Evolutionary conservation across 2,888 invertebrate genomes (phyloP).

Genomic region (Campoplex nolae): DNA sequence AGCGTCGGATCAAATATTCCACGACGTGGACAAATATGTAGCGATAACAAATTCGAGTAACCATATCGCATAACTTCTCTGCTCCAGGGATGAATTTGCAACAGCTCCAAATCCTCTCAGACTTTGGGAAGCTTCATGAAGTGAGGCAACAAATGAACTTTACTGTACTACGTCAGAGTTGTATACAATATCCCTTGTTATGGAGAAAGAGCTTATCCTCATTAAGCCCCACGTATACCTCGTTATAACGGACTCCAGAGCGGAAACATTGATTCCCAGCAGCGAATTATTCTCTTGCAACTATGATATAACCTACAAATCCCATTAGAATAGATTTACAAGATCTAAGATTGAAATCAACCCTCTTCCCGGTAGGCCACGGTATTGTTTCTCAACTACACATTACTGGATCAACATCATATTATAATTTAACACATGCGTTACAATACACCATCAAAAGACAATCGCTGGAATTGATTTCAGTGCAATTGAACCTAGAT

Average conservation of each 20-base stretch:
- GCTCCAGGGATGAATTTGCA: not conserved
- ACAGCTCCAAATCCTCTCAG: not conserved
- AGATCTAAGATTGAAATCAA: not conserved
- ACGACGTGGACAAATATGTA: not conserved
- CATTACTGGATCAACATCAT: not conserved
- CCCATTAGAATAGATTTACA: not conserved
- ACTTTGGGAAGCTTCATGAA: not conserved
- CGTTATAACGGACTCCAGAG: not conserved
- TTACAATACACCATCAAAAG: not conserved
- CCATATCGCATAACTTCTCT: not conserved
- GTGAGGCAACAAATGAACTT: not conserved
- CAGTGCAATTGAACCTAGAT: not conserved
- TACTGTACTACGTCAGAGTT: not conserved
- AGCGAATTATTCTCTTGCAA: conserved; percentile 4
- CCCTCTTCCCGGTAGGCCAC: not conserved
- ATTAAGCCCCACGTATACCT: conserved; percentile 2
- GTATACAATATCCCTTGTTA: not conserved
- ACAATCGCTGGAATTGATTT: not conserved
- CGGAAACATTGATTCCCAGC: not conserved
- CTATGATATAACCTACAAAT: not conserved
- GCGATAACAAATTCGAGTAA: conserved; percentile 2
- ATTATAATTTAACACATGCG: not conserved
- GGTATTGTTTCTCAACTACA: not conserved
- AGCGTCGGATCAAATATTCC: not conserved
- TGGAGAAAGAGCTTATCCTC: not conserved